phyloP scores from a whole-genome alignment of 2,888 invertebrate species.

The Orthosia gracilis region DNA sequence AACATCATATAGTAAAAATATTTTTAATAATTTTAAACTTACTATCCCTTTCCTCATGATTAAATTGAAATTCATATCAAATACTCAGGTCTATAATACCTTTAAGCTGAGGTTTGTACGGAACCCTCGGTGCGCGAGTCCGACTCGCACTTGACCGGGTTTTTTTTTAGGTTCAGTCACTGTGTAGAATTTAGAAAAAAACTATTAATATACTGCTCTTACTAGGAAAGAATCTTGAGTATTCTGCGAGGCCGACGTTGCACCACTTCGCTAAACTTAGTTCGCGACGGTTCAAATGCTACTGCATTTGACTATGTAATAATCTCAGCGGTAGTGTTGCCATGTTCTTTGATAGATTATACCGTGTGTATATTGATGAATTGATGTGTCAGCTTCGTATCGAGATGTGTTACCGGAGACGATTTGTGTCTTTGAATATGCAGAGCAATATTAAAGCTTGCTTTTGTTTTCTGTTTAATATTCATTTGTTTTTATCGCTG shows the following conservation, averaged over 20 bases:
- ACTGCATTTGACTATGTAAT: conserved; percentile 46
- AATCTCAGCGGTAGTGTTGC: conserved; percentile 36
- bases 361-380: conserved; percentile 43
- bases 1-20: no score
- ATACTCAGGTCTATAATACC: no score
- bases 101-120: no score
- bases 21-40: no score
- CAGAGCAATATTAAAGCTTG: background rate
- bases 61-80: no score
- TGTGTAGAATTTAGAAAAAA: conserved; percentile 36
- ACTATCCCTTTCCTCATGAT: no score
- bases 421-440: conserved; percentile 10
- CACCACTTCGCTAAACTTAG: conserved; percentile 27
- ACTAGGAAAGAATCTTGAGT: conserved; percentile 37
- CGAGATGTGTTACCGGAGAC: conserved; percentile 1
- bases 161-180: no score
- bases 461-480: background rate
- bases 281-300: conserved; percentile 47
- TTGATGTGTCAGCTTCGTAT: conserved; percentile 23
- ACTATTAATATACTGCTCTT: conserved; percentile 41
- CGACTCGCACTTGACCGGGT: no score
- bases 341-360: conserved; percentile 46
- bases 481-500: background rate
- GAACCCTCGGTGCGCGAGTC: no score
- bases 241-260: conserved; percentile 5